Percentiles rank a stretch among this genome's conserved stretches.
These are phyloP conservation scores for Polypedilum vanderplanki DNA, from an alignment of 1,140 invertebrate genomes.

Conservation along the genomic window DNA sequence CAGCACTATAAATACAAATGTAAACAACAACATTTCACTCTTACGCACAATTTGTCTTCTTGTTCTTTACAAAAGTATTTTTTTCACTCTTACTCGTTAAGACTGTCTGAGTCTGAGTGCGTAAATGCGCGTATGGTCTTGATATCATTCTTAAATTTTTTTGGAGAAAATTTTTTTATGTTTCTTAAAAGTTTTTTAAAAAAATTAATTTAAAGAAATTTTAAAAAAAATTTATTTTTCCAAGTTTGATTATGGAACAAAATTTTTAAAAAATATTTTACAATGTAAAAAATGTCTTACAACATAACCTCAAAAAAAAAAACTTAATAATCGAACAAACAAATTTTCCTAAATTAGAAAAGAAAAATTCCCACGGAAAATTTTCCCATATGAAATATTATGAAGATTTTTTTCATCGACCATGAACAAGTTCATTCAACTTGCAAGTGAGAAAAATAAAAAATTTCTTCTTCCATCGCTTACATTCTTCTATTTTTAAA, in stretches of 20 bases:
- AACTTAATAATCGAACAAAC: background rate
- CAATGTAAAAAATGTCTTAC: background rate
- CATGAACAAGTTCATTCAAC: conserved; percentile 4
- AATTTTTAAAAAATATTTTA: too few relatives aligned
- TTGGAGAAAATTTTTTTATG: too few relatives aligned
- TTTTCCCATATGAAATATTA: background rate
- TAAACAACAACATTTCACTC: too few relatives aligned
- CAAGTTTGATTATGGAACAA: too few relatives aligned
- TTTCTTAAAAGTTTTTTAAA: too few relatives aligned
- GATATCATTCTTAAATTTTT: too few relatives aligned
- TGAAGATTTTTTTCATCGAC: background rate
- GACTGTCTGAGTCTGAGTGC: background rate
- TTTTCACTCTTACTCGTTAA: background rate
- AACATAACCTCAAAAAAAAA: conserved; percentile 14
- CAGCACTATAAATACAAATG: too few relatives aligned
- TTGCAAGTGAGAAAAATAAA: background rate
- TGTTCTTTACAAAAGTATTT: too few relatives aligned
- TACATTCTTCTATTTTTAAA: background rate
- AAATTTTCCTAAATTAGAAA: background rate
- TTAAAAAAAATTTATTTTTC: background rate
- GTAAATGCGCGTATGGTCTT: background rate
- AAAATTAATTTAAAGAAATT: too few relatives aligned
- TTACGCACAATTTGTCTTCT: too few relatives aligned
- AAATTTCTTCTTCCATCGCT: background rate
- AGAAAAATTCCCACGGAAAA: background rate